phyloP scores from a whole-genome alignment of 1,140 invertebrate genomes.

The Drosophila athabasca region DNA sequence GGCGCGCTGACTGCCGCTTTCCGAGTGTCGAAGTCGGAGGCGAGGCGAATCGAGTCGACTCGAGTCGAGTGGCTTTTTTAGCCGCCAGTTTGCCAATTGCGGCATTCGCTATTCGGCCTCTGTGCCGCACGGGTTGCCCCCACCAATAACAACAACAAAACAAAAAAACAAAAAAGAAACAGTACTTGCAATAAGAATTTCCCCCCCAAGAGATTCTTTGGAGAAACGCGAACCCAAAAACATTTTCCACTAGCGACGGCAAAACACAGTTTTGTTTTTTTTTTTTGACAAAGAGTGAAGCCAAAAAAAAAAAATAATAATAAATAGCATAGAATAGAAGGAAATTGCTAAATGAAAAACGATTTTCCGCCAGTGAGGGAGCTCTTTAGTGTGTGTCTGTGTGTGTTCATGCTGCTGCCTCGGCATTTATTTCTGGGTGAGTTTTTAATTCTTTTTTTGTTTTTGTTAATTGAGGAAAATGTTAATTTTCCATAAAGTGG shows the following conservation, averaged over 20 bases:
- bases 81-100: conserved; percentile 68
- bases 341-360: background rate
- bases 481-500: background rate
- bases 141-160: conserved; percentile 35
- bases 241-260: conserved; percentile 42
- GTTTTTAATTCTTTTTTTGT: conserved; percentile 20
- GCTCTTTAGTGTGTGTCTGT: conserved; percentile 19
- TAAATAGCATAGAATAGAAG: background rate
- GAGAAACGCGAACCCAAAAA: too few relatives aligned
- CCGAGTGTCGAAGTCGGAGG: conserved; percentile 25
- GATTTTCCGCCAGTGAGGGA: conserved; percentile 34
- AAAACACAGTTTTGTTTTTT: conserved; percentile 25
- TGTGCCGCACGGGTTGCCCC: conserved; percentile 69
- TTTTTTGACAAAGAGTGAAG: conserved; percentile 12
- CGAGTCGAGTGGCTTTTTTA: conserved; percentile 71
- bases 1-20: conserved; percentile 26
- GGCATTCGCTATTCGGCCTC: conserved; percentile 81
- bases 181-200: conserved; percentile 15
- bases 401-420: conserved; percentile 14
- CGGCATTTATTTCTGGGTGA: conserved; percentile 35
- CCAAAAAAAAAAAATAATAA: conserved; percentile 12
- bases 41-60: conserved; percentile 13
- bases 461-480: conserved; percentile 10
- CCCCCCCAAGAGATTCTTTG: background rate
- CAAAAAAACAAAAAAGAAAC: conserved; percentile 8